Evolutionary conservation across 1,140 invertebrate species (phyloP).

Genomic region (Anoplolepis gracilipes): DNA sequence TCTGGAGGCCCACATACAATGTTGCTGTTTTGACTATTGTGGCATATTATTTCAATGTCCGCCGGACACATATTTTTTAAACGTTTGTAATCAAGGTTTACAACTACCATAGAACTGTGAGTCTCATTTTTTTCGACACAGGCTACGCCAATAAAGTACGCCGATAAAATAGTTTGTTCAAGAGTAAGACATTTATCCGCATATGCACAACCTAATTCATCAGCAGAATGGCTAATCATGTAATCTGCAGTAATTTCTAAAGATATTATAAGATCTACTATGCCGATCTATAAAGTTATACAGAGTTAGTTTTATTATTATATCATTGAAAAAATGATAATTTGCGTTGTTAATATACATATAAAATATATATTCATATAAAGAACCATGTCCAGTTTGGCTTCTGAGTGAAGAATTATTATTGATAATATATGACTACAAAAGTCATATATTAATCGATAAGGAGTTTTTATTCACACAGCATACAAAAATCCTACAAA

Average conservation of each 20-base stretch:
- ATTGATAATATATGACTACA: no score
- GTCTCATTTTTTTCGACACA: constrained; percentile 92
- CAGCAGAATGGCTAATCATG: constrained; percentile 93
- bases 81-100: constrained; percentile 88
- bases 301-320: constrained; percentile 1
- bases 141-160: constrained; percentile 94
- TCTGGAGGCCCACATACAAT: constrained; percentile 90
- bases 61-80: constrained; percentile 85
- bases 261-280: constrained; percentile 90
- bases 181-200: constrained; percentile 93
- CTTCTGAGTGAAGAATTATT: no score
- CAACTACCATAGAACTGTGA: constrained; percentile 93
- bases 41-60: constrained; percentile 90
- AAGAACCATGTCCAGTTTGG: no score
- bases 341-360: no score
- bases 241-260: constrained; percentile 91
- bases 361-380: no score
- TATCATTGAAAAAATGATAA: no score
- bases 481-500: no score
- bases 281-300: constrained; percentile 87
- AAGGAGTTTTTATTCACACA: no score
- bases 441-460: no score
- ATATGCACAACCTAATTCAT: constrained; percentile 94
- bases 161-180: constrained; percentile 92
- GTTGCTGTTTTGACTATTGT: constrained; percentile 89